A percentile compares a stretch with the other conserved stretches of the same genome.
phyloP scores from a whole-genome alignment of 2,113 vertebrate species.

The Oryctolagus cuniculus region DNA sequence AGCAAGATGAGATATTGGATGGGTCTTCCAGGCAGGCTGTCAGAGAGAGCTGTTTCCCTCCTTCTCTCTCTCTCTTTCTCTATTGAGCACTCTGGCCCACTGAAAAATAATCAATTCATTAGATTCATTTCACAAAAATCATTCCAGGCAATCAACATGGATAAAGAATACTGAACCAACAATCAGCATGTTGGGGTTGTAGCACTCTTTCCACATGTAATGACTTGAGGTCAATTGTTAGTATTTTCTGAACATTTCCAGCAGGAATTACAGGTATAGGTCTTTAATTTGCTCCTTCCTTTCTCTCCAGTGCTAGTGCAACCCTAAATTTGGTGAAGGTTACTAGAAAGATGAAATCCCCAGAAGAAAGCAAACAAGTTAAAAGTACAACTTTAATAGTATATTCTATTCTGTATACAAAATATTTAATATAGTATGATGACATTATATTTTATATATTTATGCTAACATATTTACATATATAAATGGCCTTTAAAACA shows the following conservation, averaged over 20 bases:
- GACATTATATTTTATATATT: background rate
- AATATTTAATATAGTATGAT: background rate
- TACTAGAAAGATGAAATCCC: background rate
- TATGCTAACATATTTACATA: background rate
- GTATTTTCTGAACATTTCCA: background rate
- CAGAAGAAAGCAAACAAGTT: background rate
- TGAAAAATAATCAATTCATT: background rate
- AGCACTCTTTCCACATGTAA: background rate
- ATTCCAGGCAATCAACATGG: background rate
- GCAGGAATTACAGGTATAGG: background rate
- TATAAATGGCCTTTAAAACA: background rate
- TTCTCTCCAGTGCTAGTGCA: background rate
- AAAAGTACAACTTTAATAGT: background rate
- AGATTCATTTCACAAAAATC: constrained; percentile 9
- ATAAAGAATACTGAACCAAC: background rate
- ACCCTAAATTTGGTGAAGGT: background rate
- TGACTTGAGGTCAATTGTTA: background rate
- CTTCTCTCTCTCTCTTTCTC: background rate
- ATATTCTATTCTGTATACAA: background rate
- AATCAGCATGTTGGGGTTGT: background rate
- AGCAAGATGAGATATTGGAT: background rate
- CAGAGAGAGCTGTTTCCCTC: background rate
- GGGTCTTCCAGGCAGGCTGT: background rate
- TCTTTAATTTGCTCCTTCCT: background rate
- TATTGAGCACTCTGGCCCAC: background rate